A percentile compares a stretch with the other conserved stretches of the same genome.
These are phyloP conservation scores for Ctenopoma multispine DNA, from an alignment of 2,797 vertebrate species.

Conservation along the genomic window DNA sequence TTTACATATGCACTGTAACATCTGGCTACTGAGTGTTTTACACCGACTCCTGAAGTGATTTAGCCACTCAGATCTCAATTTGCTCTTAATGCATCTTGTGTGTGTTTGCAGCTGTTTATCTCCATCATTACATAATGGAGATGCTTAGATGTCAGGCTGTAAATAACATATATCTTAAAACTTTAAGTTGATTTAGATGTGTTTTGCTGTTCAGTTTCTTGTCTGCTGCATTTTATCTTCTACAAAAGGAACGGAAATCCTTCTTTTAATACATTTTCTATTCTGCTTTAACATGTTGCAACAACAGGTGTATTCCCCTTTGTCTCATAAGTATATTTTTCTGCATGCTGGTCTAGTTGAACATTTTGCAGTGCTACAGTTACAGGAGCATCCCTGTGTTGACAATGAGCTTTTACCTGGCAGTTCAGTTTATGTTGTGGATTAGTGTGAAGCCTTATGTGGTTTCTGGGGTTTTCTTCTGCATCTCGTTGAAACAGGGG, in stretches of 20 bases:
- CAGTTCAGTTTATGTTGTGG: neutral
- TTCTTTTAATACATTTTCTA: neutral
- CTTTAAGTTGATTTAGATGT: neutral
- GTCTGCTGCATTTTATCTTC: neutral
- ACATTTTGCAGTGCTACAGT: too few relatives aligned
- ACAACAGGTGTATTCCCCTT: neutral
- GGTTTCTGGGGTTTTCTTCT: too few relatives aligned
- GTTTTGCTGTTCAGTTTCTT: neutral
- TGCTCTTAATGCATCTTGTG: neutral
- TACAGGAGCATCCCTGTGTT: too few relatives aligned
- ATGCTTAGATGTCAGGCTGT: neutral
- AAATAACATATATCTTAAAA: neutral
- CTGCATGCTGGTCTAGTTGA: neutral
- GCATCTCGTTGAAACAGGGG: too few relatives aligned
- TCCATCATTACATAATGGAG: neutral
- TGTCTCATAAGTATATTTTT: neutral
- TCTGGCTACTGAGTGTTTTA: neutral
- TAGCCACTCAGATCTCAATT: slow-evolving; percentile 10
- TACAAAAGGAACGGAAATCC: neutral
- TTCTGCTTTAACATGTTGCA: neutral
- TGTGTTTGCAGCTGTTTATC: neutral
- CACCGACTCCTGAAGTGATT: neutral
- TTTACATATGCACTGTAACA: neutral
- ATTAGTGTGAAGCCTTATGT: too few relatives aligned
- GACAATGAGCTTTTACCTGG: neutral